Percentiles rank a stretch among this genome's conserved stretches.
Evolutionary conservation across 2,113 vertebrate genomes (phyloP).

Genomic region (Melospiza georgiana): DNA sequence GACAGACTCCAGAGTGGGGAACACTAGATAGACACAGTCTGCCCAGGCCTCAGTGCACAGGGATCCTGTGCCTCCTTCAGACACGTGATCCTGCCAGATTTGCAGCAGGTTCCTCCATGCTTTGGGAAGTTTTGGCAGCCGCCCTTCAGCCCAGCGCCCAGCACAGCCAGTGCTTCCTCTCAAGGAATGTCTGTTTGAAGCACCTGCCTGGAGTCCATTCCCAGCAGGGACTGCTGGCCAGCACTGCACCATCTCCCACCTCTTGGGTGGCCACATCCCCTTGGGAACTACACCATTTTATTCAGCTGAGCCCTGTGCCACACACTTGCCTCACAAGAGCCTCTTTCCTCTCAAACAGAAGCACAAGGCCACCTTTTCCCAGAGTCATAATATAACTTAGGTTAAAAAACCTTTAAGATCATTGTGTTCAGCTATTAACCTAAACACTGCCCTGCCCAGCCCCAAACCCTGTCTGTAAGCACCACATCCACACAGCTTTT

Average conservation of each 20-base stretch:
- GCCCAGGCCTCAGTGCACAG: rapidly evolving
- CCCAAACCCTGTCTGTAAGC: neutral
- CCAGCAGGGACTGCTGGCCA: rapidly evolving
- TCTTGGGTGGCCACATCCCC: rapidly evolving
- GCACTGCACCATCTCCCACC: rapidly evolving
- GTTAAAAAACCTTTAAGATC: neutral
- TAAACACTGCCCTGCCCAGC: neutral
- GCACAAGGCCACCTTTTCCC: no score
- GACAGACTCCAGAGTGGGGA: neutral
- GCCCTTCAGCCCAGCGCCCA: rapidly evolving
- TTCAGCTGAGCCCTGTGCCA: no score
- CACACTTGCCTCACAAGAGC: no score
- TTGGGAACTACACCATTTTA: neutral
- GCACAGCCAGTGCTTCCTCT: rapidly evolving
- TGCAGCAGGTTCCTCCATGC: neutral
- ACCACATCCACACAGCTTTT: neutral
- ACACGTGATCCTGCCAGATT: rapidly evolving
- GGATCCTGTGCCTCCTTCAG: rapidly evolving
- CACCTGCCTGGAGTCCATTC: neutral
- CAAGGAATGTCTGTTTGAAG: rapidly evolving
- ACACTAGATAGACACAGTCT: rapidly evolving
- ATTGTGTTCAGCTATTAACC: neutral
- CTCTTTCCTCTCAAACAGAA: neutral
- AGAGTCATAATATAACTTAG: neutral
- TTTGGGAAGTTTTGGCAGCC: rapidly evolving